Percentiles rank a stretch among this genome's conserved stretches.
These are phyloP conservation scores for Helogale parvula DNA, from an alignment of 2,113 vertebrate genomes.

Conservation along the genomic window DNA sequence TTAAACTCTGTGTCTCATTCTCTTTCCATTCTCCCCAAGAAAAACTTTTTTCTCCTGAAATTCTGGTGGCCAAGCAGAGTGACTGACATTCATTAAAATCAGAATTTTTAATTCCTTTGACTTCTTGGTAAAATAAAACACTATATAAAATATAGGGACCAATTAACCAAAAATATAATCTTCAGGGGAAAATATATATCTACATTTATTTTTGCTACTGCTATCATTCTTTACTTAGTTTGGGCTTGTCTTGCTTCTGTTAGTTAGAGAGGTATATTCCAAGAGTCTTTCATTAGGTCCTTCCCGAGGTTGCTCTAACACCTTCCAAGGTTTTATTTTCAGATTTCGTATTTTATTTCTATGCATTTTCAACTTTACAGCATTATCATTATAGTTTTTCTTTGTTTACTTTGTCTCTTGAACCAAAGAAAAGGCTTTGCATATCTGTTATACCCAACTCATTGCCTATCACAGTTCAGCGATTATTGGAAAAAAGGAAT, in stretches of 20 bases:
- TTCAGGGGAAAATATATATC: background rate
- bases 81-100: background rate
- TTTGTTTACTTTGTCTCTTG: background rate
- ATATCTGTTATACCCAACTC: background rate
- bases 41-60: background rate
- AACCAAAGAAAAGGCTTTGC: background rate
- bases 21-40: background rate
- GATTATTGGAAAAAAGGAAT: background rate
- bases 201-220: background rate
- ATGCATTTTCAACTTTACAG: background rate
- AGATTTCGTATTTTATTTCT: background rate
- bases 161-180: background rate
- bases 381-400: background rate
- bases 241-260: background rate
- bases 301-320: background rate
- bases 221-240: background rate
- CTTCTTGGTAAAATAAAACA: background rate
- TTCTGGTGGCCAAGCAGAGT: accelerated
- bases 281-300: background rate
- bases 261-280: background rate
- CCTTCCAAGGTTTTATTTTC: background rate
- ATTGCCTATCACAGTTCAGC: background rate
- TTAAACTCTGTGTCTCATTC: background rate
- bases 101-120: background rate
- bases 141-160: background rate